Evolutionary conservation across 2,113 vertebrate genomes (phyloP).

Genomic region (Limanda limanda): DNA sequence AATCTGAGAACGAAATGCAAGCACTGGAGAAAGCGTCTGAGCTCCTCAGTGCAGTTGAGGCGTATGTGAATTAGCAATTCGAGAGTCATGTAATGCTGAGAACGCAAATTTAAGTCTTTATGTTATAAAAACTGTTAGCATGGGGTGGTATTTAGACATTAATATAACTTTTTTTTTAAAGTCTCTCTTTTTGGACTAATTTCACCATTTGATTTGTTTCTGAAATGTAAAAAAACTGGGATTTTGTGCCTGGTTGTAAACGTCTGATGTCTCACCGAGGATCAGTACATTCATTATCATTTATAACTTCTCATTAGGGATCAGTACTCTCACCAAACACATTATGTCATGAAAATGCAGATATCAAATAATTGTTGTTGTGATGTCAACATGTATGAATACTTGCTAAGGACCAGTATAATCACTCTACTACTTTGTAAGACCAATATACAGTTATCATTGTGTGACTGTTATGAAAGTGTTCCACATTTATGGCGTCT

Average conservation of each 20-base stretch:
- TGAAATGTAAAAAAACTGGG: not conserved
- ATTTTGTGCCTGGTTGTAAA: not conserved
- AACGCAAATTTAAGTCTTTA: too few relatives aligned
- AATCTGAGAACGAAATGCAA: constrained; percentile 50
- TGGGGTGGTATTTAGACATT: too few relatives aligned
- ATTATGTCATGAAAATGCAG: not conserved
- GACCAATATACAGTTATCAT: not conserved
- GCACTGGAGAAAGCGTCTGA: constrained; percentile 72
- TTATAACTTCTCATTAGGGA: not conserved
- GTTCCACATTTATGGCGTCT: not conserved
- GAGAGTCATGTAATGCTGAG: not conserved
- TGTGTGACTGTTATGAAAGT: not conserved
- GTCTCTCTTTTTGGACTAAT: too few relatives aligned
- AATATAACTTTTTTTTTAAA: too few relatives aligned
- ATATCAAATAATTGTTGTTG: not conserved
- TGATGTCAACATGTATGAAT: not conserved
- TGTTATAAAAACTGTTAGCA: too few relatives aligned
- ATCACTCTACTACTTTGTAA: not conserved
- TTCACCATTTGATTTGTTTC: not conserved
- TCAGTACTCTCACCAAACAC: not conserved
- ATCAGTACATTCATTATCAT: not conserved
- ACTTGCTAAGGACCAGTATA: not conserved
- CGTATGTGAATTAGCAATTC: constrained; percentile 64
- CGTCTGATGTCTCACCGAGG: not conserved
- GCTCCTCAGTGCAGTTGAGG: constrained; percentile 64